Percentiles rank a stretch among this genome's conserved stretches.
These are phyloP conservation scores for Hyperoplus lanceolatus DNA, from an alignment of 2,797 vertebrate genomes.

Conservation along the genomic window DNA sequence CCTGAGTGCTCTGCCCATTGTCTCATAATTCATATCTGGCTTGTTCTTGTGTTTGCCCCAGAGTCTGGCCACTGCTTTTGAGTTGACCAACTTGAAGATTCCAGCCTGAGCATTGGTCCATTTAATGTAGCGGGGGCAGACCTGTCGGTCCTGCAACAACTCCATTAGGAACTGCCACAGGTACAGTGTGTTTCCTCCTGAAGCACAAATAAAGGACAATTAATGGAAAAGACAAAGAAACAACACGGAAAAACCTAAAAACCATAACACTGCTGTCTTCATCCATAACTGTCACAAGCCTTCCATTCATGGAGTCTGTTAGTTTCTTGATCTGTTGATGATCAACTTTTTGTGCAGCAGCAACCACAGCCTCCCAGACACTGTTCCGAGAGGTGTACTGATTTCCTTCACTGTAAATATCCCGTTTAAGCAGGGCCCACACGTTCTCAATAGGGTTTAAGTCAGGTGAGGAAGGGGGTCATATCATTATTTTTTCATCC, in stretches of 20 bases:
- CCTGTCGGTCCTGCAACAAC: slow-evolving; percentile 94
- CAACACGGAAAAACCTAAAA: slow-evolving; percentile 3
- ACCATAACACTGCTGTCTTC: neutral
- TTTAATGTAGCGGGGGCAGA: slow-evolving; percentile 97
- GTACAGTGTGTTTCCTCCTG: slow-evolving; percentile 94
- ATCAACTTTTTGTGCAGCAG: too few relatives aligned
- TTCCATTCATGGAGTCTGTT: too few relatives aligned
- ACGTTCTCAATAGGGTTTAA: too few relatives aligned
- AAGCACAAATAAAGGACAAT: slow-evolving; percentile 47
- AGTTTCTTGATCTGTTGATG: too few relatives aligned
- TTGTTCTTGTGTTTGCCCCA: slow-evolving; percentile 99
- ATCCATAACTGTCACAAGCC: neutral
- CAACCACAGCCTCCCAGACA: too few relatives aligned
- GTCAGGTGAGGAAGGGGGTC: too few relatives aligned
- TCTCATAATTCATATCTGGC: slow-evolving; percentile 99
- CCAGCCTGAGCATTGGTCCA: slow-evolving; percentile 96
- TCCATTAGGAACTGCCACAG: slow-evolving; percentile 98
- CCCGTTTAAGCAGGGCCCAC: too few relatives aligned
- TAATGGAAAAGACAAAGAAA: slow-evolving; percentile 5
- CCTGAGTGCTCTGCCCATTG: slow-evolving; percentile 98
- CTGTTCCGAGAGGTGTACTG: too few relatives aligned
- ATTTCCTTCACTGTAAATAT: too few relatives aligned
- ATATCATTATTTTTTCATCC: too few relatives aligned
- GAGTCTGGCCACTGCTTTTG: slow-evolving; percentile 94
- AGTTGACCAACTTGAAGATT: slow-evolving; percentile 98